Conservation (phyloP, 1,140 invertebrate species). For the Agrilus planipennis region DNA sequence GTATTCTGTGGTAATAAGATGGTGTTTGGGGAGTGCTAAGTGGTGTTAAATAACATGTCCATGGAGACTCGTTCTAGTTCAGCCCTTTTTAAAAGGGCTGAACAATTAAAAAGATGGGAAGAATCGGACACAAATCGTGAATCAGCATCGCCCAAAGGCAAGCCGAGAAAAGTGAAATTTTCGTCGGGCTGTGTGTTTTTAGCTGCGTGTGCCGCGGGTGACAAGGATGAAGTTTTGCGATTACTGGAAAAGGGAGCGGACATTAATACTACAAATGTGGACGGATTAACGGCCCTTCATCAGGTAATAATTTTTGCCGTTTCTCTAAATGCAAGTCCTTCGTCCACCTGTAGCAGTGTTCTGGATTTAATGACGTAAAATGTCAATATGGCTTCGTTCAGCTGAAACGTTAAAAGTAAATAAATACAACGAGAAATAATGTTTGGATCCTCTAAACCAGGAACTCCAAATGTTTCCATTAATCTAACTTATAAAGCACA, state of each 20-base stretch:
- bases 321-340: conserved; percentile 5
- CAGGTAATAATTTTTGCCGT: conserved; percentile 60
- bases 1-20: too few species aligned
- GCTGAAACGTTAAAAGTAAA: conserved; percentile 18
- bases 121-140: conserved; percentile 91
- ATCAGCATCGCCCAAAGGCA: conserved; percentile 52
- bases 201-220: conserved; percentile 89
- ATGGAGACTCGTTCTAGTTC: conserved; percentile 60
- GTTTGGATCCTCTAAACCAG: too few species aligned
- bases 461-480: too few species aligned
- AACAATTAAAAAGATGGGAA: conserved; percentile 93
- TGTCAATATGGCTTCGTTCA: conserved; percentile 31
- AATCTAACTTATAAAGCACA: too few species aligned
- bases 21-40: conserved; percentile 14
- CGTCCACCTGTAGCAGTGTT: conserved; percentile 26
- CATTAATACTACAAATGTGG: conserved; percentile 94
- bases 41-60: conserved; percentile 37
- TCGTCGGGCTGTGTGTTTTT: conserved; percentile 92
- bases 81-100: conserved; percentile 83
- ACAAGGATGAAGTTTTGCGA: conserved; percentile 87
- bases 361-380: conserved; percentile 22
- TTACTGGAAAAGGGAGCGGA: conserved; percentile 84
- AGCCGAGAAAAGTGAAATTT: conserved; percentile 78
- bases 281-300: conserved; percentile 94
- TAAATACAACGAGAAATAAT: too few species aligned